Percentiles rank a stretch among this genome's conserved stretches.
Conservation (phyloP, 1,140 invertebrate genomes). For the Euglossa dilemma region DNA sequence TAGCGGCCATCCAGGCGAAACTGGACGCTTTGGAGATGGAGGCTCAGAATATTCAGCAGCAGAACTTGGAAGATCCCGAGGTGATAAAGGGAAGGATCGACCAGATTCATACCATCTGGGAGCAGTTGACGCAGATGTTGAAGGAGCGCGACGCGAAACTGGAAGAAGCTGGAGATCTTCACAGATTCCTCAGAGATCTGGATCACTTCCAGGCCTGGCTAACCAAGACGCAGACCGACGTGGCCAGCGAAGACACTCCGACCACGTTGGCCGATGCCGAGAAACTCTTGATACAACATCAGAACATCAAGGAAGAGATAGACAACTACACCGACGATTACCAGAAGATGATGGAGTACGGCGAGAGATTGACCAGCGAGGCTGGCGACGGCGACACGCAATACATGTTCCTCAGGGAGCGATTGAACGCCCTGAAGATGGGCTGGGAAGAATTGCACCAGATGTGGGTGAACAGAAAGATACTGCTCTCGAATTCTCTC, state of each 20-base stretch:
- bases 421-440: constrained; percentile 98
- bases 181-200: constrained; percentile 98
- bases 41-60: constrained; percentile 93
- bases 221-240: constrained; percentile 98
- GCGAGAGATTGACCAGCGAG: constrained; percentile 95
- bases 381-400: constrained; percentile 96
- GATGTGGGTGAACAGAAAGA: constrained; percentile 99
- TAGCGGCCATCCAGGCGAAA: constrained; percentile 99
- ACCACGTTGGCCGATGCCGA: constrained; percentile 98
- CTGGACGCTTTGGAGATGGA: constrained; percentile 96
- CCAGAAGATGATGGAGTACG: constrained; percentile 99
- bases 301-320: constrained; percentile 99
- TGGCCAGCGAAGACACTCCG: constrained; percentile 99
- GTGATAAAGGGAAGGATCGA: constrained; percentile 95
- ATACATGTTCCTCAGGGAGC: constrained; percentile 98
- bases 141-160: constrained; percentile 98
- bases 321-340: constrained; percentile 99
- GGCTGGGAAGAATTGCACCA: constrained; percentile 99
- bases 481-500: constrained; percentile 96
- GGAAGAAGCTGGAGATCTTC: constrained; percentile 99
- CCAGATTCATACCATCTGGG: constrained; percentile 96
- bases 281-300: constrained; percentile 97
- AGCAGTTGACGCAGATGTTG: constrained; percentile 97
- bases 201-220: constrained; percentile 99
- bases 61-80: constrained; percentile 98